Percentiles rank a stretch among this genome's conserved stretches.
These are phyloP conservation scores for Molossus molossus DNA, from an alignment of 2,797 vertebrate genomes.

Conservation along the genomic window DNA sequence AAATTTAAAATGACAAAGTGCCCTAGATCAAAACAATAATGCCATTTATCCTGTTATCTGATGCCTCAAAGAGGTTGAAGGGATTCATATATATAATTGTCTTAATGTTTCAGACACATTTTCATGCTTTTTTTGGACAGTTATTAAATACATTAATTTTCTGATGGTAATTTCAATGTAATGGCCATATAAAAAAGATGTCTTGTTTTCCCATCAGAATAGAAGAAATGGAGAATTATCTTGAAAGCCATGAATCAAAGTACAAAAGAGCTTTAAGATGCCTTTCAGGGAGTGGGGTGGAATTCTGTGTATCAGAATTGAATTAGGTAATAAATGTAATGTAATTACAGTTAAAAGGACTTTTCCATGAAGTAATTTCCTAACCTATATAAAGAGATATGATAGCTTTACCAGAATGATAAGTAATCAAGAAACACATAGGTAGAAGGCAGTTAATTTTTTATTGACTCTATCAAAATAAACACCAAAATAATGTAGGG, in stretches of 20 bases:
- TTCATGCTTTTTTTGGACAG: constrained; percentile 81
- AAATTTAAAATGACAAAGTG: constrained; percentile 83
- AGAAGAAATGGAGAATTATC: constrained; percentile 76
- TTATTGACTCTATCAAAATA: constrained; percentile 17
- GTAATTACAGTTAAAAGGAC: background rate
- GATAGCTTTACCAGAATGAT: constrained; percentile 32
- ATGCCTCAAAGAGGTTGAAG: constrained; percentile 82
- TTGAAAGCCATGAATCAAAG: constrained; percentile 80
- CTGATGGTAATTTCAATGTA: constrained; percentile 88
- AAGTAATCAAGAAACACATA: constrained; percentile 4
- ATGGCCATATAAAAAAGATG: constrained; percentile 86
- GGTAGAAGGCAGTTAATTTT: constrained; percentile 1
- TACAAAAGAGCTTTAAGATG: constrained; percentile 80
- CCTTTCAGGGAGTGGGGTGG: constrained; percentile 61
- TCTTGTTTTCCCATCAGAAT: constrained; percentile 80
- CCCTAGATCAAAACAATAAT: constrained; percentile 81
- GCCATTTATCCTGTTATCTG: constrained; percentile 86
- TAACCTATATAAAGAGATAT: background rate
- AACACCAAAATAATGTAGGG: constrained; percentile 31
- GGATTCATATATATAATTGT: constrained; percentile 86
- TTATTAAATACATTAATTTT: constrained; percentile 88
- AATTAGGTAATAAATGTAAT: constrained; percentile 44
- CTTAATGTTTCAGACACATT: constrained; percentile 80
- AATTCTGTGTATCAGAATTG: constrained; percentile 62
- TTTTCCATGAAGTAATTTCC: constrained; percentile 45